Percentiles rank a stretch among this genome's conserved stretches.
Conservation (phyloP, 1,140 invertebrate genomes). For the Nebria ingens region DNA sequence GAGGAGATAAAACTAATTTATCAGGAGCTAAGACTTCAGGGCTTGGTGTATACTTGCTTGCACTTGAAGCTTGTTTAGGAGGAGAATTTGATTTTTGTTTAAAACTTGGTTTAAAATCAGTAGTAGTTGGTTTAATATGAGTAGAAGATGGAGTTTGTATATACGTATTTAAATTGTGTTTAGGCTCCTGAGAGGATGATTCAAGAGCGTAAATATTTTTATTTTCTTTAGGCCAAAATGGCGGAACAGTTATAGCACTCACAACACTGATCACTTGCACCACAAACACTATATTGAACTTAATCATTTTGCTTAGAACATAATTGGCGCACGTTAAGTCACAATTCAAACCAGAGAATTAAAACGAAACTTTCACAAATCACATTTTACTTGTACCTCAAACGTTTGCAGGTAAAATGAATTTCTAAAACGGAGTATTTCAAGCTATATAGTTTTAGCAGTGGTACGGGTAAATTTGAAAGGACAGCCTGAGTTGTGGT, state of each 20-base stretch:
- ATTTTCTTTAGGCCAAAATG: slow-evolving; percentile 2
- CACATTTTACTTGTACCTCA: not conserved
- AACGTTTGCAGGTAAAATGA: not conserved
- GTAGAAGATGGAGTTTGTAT: too few relatives aligned
- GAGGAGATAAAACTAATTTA: too few relatives aligned
- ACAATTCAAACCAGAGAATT: not conserved
- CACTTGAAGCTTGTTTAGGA: not conserved
- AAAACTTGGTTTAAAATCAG: too few relatives aligned
- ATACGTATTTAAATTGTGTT: too few relatives aligned
- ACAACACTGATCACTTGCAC: too few relatives aligned
- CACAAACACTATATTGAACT: not conserved
- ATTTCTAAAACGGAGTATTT: not conserved
- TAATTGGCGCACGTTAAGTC: not conserved
- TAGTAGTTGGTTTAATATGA: too few relatives aligned
- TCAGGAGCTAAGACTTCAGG: not conserved
- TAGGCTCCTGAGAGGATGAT: too few relatives aligned
- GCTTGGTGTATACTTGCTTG: not conserved
- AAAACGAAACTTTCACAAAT: slow-evolving; percentile 5
- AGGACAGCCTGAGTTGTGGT: too few relatives aligned
- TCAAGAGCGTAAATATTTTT: not conserved
- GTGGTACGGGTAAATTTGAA: too few relatives aligned
- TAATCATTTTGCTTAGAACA: not conserved
- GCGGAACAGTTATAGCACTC: not conserved
- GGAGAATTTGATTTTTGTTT: too few relatives aligned
- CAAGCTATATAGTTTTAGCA: not conserved